Base-by-base conservation (phyloP, 2,888 invertebrate species). In the Graphium colonna region DNA sequence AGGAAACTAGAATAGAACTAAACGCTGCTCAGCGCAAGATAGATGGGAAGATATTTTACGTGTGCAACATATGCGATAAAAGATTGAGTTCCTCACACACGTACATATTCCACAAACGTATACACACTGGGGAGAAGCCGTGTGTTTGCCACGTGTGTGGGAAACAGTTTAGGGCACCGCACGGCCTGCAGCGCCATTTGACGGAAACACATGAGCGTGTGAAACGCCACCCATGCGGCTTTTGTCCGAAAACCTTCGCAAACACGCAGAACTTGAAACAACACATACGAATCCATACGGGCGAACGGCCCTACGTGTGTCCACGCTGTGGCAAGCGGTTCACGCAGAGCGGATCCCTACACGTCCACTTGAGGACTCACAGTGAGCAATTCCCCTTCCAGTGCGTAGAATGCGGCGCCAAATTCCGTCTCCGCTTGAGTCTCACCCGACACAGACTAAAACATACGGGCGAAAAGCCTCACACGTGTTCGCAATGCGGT, bases 111-210 rank as follows among this genome's bases (percentile, higher is more conserved):
- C 93, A 93, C 68, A 81, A 86, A 68, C 82, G 93, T 10, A 93
- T 93, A 51, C 93, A 93, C 69, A 91, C 93, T 5, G 93, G 93
- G 1, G 93, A 93, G 74, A 82, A 92, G 43, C 92, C 93, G 0
- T 93, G 91, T 73, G 91, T 92, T 54, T 93, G 93, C 66, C 92
- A 93, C 71, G 68, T 92, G 15, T 93, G 93, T 70, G 93, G 93
- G 1, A 92, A 92, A 62, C 91, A 91, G 67, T 93, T 93, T 75
- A 84, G 93, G 16, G 91, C 93, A n/a, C 92, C 92, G 12, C 91
- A 91, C 73, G 93, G 93, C 0, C 75, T 93, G 18, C 90, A 90
- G 42, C 80, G 93, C 0, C 93, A 94, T 66, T 64, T 93, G 17
- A 83, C 90, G 16, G 92, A 93, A 62, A 93, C 93, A 1, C 93